phyloP scores from a whole-genome alignment of 2,113 vertebrate species.

The Rhea pennata region DNA sequence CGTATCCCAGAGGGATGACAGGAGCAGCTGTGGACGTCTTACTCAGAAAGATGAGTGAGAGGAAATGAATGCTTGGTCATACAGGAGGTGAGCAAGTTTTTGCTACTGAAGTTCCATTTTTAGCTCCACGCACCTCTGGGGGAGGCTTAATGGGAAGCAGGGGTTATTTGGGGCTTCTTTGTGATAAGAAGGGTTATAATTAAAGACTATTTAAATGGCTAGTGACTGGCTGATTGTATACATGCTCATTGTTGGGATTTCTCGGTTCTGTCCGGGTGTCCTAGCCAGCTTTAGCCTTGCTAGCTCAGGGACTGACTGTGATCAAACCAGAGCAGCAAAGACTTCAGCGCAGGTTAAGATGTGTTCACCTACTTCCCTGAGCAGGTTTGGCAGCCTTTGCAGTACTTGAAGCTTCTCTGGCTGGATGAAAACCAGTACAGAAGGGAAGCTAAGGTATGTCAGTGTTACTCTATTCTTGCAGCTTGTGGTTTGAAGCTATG shows the following conservation, averaged over 20 bases:
- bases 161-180: not conserved
- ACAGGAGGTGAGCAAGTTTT: not conserved
- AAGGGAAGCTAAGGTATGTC: not conserved
- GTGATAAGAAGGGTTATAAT: not conserved
- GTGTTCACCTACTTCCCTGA: not conserved
- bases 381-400: constrained; percentile 20
- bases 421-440: not conserved
- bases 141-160: constrained; percentile 15
- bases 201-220: not conserved
- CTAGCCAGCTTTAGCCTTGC: not conserved
- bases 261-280: not conserved
- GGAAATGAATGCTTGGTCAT: constrained; percentile 42
- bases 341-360: not conserved
- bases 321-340: not conserved
- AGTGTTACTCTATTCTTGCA: not conserved
- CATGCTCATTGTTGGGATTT: not conserved
- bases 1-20: constrained; percentile 49
- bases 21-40: not conserved
- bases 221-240: not conserved
- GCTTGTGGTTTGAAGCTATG: not conserved
- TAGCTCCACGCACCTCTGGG: not conserved
- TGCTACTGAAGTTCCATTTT: not conserved
- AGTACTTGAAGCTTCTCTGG: not conserved
- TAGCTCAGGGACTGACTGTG: not conserved
- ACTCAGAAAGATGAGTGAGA: constrained; percentile 49